Evolutionary conservation across 2,888 invertebrate species (phyloP), one percentile per base, ranked within the genome.

Genomic region (Parochlus steinenii): DNA sequence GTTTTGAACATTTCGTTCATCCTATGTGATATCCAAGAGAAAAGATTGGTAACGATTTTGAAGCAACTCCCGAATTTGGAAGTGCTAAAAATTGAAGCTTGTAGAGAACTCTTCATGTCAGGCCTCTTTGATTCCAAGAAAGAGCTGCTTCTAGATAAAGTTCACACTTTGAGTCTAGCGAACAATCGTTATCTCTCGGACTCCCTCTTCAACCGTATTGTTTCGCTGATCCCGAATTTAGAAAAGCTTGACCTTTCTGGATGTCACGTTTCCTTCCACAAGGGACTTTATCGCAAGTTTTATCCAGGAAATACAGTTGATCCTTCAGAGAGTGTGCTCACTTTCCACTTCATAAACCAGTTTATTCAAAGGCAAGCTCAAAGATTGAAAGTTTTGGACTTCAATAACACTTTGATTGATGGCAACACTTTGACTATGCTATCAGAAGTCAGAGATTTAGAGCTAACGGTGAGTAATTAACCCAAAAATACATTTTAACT

Each of bases 161-260:
- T 80, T 8, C 64, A 60, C 40, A 58, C 60, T 34, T 55, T 81
- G 16, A 72, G 69, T 37, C 53, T 81, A 37, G 65, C 69, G 14
- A 67, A 69, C 24, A 75, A 80, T 48, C 66, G 76, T 42, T 78
- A 78, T 51, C 57, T 81, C 23, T 75, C 78, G 3, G 81, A 81
- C 63, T 71, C 73, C n/a, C 61, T 77, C 8, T 69, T 81, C 33
- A 65, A 70, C 46, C 65, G 78, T 46, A 63, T 81, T 47, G 62
- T 71, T 3, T 58, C 64, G 6, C 61, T 71, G 8, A 68, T 73
- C 42, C 68, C 69, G 27, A 59, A 63, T 37, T 49, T 81, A 12
- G 63, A 70, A 40, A 61, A 65, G 11, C 52, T 81, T 0, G 69
- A 73, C 47, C 56, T 81, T 40, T 69, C 72, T 18, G 69, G 67